Conservation (phyloP, 2,888 invertebrate species). For the Euzophera pinguis region DNA sequence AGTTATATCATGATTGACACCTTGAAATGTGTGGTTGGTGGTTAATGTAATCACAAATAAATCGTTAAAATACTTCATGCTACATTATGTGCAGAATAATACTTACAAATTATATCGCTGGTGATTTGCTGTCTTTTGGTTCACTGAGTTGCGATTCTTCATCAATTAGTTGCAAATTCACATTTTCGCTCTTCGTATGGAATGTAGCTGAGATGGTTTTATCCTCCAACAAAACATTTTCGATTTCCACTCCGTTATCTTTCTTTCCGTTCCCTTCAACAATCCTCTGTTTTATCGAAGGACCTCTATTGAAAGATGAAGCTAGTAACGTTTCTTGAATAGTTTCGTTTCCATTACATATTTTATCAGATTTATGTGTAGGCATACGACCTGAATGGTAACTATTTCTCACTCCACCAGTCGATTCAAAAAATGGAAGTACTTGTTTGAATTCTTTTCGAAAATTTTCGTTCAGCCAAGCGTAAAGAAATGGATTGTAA, state of each 20-base stretch:
- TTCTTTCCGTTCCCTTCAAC: slow-evolving; percentile 61
- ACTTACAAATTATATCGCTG: slow-evolving; percentile 46
- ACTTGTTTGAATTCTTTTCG: slow-evolving; percentile 95
- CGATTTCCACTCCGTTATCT: slow-evolving; percentile 78
- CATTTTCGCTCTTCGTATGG: slow-evolving; percentile 57
- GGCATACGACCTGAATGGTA: slow-evolving; percentile 70
- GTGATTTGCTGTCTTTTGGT: slow-evolving; percentile 44
- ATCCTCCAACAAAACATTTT: slow-evolving; percentile 76
- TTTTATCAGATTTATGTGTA: slow-evolving; percentile 81
- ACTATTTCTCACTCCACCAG: slow-evolving; percentile 70
- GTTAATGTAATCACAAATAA: too few relatives aligned
- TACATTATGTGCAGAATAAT: not conserved
- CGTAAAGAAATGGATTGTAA: slow-evolving; percentile 98
- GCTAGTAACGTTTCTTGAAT: slow-evolving; percentile 84
- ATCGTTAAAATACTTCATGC: too few relatives aligned
- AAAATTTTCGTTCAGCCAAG: slow-evolving; percentile 98
- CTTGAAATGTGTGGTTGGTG: too few relatives aligned
- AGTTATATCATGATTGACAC: too few relatives aligned
- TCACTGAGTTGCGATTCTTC: slow-evolving; percentile 65
- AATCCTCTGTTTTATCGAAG: slow-evolving; percentile 60
- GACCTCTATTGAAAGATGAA: slow-evolving; percentile 77
- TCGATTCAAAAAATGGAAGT: slow-evolving; percentile 81
- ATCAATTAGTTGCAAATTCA: slow-evolving; percentile 64
- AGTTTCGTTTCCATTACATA: slow-evolving; percentile 88
- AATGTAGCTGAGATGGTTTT: slow-evolving; percentile 57